Conservation (phyloP, 2,113 vertebrate species). For the Oreochromis niloticus region DNA sequence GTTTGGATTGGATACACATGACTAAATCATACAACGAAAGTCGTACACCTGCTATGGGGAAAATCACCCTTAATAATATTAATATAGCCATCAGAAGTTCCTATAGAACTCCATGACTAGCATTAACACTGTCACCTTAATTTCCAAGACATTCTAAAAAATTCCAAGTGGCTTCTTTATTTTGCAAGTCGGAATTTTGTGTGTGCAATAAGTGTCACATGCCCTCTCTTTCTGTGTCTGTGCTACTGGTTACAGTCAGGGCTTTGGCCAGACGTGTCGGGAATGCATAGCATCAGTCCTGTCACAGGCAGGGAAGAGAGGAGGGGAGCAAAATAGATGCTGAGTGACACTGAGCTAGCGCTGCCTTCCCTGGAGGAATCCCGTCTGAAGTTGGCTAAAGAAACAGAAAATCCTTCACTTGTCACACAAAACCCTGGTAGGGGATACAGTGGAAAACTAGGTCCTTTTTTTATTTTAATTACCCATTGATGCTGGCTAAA, state of each 20-base stretch:
- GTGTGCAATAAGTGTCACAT: slow-evolving; percentile 13
- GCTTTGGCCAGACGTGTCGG: slow-evolving; percentile 16
- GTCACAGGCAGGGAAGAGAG: slow-evolving; percentile 1
- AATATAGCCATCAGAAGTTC: not conserved
- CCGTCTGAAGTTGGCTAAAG: not conserved
- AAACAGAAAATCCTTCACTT: slow-evolving; percentile 2
- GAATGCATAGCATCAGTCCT: slow-evolving; percentile 32
- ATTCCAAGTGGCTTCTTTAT: not conserved
- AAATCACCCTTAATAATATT: not conserved
- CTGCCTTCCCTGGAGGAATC: slow-evolving; percentile 17
- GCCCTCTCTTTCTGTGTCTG: slow-evolving; percentile 4
- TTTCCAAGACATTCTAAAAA: not conserved
- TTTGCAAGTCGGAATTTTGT: not conserved
- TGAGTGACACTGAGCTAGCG: slow-evolving; percentile 47
- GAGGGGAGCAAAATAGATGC: not conserved
- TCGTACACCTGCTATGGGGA: not conserved
- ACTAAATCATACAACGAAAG: not conserved
- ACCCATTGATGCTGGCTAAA: not conserved
- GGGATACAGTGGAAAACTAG: not conserved
- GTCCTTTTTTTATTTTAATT: slow-evolving; percentile 4
- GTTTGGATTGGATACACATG: not conserved
- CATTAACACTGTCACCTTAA: not conserved
- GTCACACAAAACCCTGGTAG: not conserved
- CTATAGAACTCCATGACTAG: not conserved
- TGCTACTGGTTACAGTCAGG: slow-evolving; percentile 16